Conservation (phyloP, 2,888 invertebrate species). For the Scelioninae gen. 1 region DNA sequence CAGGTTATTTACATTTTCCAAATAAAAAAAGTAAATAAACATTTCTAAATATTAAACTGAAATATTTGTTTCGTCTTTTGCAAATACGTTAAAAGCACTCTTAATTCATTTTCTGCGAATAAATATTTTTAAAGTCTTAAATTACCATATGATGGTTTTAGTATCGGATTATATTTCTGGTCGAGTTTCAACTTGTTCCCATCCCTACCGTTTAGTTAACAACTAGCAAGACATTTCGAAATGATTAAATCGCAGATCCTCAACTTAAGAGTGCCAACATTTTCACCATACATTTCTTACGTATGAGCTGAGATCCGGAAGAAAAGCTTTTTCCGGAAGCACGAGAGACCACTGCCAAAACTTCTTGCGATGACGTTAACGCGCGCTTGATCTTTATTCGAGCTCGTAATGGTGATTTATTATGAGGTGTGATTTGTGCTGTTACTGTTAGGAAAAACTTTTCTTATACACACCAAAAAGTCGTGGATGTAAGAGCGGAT, state of each 20-base stretch:
- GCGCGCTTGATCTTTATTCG: conserved; percentile 68
- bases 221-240: conserved; percentile 35
- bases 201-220: conserved; percentile 55
- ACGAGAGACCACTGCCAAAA: conserved; percentile 61
- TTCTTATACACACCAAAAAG: conserved; percentile 41
- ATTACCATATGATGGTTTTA: conserved; percentile 26
- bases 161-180: conserved; percentile 20
- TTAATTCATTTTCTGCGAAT: no score
- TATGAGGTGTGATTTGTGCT: conserved; percentile 52
- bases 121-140: not conserved
- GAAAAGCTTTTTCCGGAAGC: conserved; percentile 61
- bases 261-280: conserved; percentile 43
- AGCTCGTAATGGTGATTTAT: conserved; percentile 64
- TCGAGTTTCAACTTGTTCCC: conserved; percentile 36
- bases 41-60: no score
- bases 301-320: conserved; percentile 61
- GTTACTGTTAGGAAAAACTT: conserved; percentile 48
- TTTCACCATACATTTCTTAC: conserved; percentile 62
- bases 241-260: conserved; percentile 48
- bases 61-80: no score
- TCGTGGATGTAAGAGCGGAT: conserved; percentile 36
- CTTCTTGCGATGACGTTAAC: conserved; percentile 65
- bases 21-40: no score
- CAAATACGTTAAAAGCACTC: no score
- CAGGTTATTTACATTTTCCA: no score